Conservation (phyloP, 2,888 invertebrate species). For the Chymomyza amoena region DNA sequence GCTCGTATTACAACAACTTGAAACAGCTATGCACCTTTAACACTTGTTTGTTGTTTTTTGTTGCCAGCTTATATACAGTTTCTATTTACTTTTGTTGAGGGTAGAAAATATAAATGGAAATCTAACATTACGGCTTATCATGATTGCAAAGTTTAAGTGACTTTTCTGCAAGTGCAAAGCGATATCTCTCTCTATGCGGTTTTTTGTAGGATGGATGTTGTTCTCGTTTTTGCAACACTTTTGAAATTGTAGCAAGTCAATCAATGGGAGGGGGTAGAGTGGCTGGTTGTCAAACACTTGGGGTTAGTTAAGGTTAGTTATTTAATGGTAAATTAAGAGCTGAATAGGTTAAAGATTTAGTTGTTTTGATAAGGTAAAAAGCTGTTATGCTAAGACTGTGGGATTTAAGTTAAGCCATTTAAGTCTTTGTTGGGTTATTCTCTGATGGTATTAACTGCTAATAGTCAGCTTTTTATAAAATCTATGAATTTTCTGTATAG, state of each 20-base stretch:
- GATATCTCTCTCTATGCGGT: slow-evolving; percentile 35
- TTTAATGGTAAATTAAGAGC: slow-evolving; percentile 5
- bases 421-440: too few relatives aligned
- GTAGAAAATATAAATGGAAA: slow-evolving; percentile 69
- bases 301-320: not conserved
- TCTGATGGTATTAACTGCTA: too few relatives aligned
- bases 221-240: slow-evolving; percentile 17
- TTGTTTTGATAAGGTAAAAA: too few relatives aligned
- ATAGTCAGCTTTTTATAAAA: too few relatives aligned
- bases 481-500: too few relatives aligned
- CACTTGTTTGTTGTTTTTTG: slow-evolving; percentile 48
- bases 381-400: too few relatives aligned
- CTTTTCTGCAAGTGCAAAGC: slow-evolving; percentile 67
- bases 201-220: not conserved
- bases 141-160: slow-evolving; percentile 77
- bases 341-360: not conserved
- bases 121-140: slow-evolving; percentile 73
- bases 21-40: slow-evolving; percentile 50
- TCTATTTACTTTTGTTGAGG: slow-evolving; percentile 24
- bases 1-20: slow-evolving; percentile 6
- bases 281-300: not conserved
- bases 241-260: slow-evolving; percentile 62
- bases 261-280: slow-evolving; percentile 33
- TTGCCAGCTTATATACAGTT: not conserved
- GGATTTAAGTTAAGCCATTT: too few relatives aligned